Evolutionary conservation across 2,797 vertebrate species (phyloP).

Genomic region (Novumbra hubbsi): DNA sequence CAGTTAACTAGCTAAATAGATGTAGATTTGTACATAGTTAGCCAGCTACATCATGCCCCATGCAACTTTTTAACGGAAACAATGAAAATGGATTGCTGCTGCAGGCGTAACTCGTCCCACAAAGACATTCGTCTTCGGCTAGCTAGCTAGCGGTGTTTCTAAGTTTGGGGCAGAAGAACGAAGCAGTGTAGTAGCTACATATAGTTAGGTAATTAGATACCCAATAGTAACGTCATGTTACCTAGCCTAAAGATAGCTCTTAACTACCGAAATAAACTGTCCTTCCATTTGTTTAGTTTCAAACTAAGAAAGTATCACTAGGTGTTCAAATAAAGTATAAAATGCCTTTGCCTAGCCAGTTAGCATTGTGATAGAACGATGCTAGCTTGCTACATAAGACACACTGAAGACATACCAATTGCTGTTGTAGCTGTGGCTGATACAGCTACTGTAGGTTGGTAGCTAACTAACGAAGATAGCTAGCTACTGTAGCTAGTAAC

Average conservation of each 20-base stretch:
- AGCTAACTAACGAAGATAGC: neutral
- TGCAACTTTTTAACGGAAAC: neutral
- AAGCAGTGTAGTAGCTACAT: neutral
- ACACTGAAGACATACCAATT: neutral
- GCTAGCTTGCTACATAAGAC: neutral
- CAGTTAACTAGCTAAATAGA: neutral
- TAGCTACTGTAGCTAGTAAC: constrained; percentile 3
- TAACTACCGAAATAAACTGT: neutral
- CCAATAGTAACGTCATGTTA: neutral
- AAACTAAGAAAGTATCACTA: neutral
- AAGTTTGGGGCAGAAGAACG: neutral
- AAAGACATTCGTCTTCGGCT: neutral
- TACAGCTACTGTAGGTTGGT: too few species aligned
- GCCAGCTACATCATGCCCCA: neutral
- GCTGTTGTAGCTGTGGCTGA: too few species aligned
- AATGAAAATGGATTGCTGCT: neutral
- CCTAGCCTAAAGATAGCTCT: neutral
- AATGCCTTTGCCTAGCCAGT: constrained; percentile 1
- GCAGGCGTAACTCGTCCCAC: neutral
- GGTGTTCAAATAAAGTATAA: neutral
- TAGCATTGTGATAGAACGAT: neutral
- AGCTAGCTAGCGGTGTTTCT: neutral
- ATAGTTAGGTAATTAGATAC: neutral
- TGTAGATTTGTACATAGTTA: neutral
- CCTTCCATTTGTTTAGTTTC: neutral